Percentiles rank a stretch among this genome's conserved stretches.
Conservation (phyloP, 2,888 invertebrate genomes). For the Anodontia alba region DNA sequence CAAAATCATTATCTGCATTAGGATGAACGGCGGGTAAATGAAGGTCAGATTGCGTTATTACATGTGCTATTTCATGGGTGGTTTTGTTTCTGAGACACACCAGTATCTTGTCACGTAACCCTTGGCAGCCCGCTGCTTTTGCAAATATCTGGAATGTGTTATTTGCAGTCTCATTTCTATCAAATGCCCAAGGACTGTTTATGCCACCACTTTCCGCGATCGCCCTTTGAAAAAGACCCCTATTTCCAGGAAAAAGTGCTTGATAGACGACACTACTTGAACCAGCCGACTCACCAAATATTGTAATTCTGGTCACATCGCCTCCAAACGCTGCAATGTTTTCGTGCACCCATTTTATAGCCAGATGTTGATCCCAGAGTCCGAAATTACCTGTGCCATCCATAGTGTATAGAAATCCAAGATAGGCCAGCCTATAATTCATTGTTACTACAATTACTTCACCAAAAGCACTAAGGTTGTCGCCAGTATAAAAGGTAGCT, state of each 20-base stretch:
- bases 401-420: neutral
- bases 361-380: constrained; percentile 8
- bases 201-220: constrained; percentile 8
- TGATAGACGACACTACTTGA: neutral
- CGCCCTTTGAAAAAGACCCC: neutral
- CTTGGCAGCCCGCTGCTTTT: neutral
- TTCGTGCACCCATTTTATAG: neutral
- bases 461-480: neutral
- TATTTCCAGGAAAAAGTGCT: neutral
- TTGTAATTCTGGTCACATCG: neutral
- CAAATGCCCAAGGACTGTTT: neutral
- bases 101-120: neutral
- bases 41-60: neutral
- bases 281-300: constrained; percentile 9
- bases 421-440: neutral
- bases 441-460: neutral
- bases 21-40: neutral
- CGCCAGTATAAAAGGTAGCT: neutral
- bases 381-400: neutral
- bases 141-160: neutral
- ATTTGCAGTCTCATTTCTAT: neutral
- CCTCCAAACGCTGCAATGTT: neutral
- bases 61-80: neutral
- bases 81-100: constrained; percentile 8
- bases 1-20: constrained; percentile 5